A percentile compares a stretch with the other conserved stretches of the same genome.
These are phyloP conservation scores for Morone chrysops DNA, from an alignment of 2,113 vertebrate species.

Conservation along the genomic window DNA sequence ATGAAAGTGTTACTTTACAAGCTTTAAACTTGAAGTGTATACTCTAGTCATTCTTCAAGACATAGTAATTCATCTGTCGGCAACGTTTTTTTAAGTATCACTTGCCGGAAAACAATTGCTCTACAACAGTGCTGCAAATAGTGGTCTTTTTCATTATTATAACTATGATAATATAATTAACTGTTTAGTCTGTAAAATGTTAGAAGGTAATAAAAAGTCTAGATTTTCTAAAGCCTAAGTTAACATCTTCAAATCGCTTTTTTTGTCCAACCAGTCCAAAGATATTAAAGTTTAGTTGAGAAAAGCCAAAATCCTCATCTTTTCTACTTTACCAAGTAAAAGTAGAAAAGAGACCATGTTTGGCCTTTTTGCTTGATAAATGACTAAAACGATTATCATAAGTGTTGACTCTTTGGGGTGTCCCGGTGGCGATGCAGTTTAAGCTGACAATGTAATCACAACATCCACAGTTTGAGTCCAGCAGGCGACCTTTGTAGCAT, in stretches of 20 bases:
- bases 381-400: background rate
- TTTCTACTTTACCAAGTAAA: background rate
- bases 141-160: background rate
- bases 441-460: background rate
- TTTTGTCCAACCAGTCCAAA: background rate
- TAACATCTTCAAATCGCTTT: background rate
- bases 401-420: background rate
- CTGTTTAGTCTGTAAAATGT: background rate
- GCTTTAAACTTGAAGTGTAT: constrained; percentile 24
- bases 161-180: background rate
- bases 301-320: background rate
- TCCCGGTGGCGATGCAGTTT: background rate
- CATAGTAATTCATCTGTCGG: constrained; percentile 19
- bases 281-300: background rate
- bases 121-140: background rate
- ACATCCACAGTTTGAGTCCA: background rate
- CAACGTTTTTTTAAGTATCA: constrained; percentile 16
- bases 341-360: too few relatives aligned
- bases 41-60: constrained; percentile 19
- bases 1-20: constrained; percentile 41
- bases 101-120: background rate
- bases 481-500: background rate
- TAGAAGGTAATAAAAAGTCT: background rate
- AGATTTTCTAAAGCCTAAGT: background rate
- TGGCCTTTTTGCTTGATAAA: background rate